Evolutionary conservation across 92 coral and sea anemone species (phyloP), one percentile per base, ranked within the genome.

Genomic region (Metridium senile): DNA sequence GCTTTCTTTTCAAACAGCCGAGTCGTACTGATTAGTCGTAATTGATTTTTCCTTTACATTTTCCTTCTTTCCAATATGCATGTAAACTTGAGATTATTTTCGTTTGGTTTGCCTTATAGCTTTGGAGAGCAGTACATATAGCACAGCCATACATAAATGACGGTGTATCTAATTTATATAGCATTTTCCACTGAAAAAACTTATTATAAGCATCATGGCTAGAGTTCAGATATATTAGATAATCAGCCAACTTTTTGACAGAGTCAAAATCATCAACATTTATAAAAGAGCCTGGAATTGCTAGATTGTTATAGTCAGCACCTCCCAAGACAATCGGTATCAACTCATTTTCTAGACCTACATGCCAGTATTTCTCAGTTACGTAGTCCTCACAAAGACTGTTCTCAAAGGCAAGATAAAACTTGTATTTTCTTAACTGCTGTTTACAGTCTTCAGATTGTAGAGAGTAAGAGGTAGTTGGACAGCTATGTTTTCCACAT

Each of bases 321-420:
- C 86, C 86, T 39, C 85, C 89, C 85, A 85, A 54, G 2, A 85
- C 89, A 10, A 85, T 76, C 0, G 89, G 86, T 2, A 75, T 45
- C 32, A 85, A 20, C 26, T 74, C 78, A 34, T 85, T 74, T 27
- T 70, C 65, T n/a, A 86, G 28, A 9, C 74, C 82, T 6, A 68
- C 66, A 19, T 64, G 63, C 90, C 83, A 86, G 30, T 81, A 86
- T 76, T 86, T 86, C 56, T 86, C 86, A 3, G 90, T 80, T 33
- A 86, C 66, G 43, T 86, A 86, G 28, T 86, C 86, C 21, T 59
- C 64, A 26, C 86, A 86, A 27, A 54, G 31, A 1, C 70, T 78
- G 33, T 86, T 86, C 72, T 86, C 90, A 71, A 86, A 81, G 22
- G 86, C 86, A 2, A 86, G 59, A 61, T 86, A 81, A 62, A 86